A percentile compares a stretch with the other conserved stretches of the same genome.
These are phyloP conservation scores for Dipodomys spectabilis DNA, from an alignment of 2,113 vertebrate species.

Conservation along the genomic window DNA sequence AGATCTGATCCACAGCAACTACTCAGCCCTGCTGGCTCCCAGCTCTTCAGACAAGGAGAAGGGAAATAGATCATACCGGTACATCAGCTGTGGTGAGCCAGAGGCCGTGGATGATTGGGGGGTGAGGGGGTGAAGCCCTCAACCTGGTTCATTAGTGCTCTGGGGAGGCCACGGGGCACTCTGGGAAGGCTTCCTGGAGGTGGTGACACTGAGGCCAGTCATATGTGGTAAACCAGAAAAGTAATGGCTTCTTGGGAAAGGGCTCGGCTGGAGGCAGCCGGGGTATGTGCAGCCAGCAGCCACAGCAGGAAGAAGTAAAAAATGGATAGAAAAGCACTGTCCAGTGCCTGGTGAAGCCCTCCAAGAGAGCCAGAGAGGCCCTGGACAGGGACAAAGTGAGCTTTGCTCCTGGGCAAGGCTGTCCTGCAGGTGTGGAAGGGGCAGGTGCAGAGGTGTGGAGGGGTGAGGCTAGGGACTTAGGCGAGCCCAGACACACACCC, in stretches of 20 bases:
- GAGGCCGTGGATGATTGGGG: background rate
- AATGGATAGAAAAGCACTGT: background rate
- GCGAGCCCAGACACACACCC: background rate
- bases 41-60: background rate
- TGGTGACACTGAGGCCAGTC: background rate
- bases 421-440: background rate
- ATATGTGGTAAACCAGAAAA: background rate
- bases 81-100: background rate
- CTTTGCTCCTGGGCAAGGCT: background rate
- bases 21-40: background rate
- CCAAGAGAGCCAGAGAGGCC: background rate
- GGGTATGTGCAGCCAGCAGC: background rate
- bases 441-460: background rate
- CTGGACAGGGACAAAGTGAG: background rate
- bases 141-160: too few species aligned
- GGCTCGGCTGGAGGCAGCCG: background rate
- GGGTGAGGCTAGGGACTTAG: background rate
- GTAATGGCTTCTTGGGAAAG: background rate
- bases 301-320: too few species aligned
- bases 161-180: background rate
- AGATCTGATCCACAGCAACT: too few species aligned
- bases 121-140: background rate
- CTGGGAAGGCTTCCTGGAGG: slow-evolving; percentile 30
- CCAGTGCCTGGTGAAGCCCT: background rate
- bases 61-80: background rate